Conservation (phyloP, 2,888 invertebrate genomes). For the Diaphora mendica region DNA sequence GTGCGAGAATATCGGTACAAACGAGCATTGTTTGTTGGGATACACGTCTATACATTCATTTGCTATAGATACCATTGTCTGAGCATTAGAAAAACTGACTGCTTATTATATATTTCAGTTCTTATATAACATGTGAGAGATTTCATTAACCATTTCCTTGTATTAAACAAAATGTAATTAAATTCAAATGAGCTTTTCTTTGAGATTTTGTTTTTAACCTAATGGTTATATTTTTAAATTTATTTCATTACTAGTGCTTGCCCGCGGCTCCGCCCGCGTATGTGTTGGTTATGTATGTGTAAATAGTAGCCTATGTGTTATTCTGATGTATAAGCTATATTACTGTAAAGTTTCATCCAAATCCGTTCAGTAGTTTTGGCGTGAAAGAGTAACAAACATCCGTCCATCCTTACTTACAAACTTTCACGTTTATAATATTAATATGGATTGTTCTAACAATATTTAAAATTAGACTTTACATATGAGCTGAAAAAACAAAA, state of each 20-base stretch:
- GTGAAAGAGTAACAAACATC: too few relatives aligned
- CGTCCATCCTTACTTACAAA: too few relatives aligned
- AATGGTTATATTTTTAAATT: background rate
- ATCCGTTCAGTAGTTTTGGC: too few relatives aligned
- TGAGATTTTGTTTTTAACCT: background rate
- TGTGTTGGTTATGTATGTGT: too few relatives aligned
- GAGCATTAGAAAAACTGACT: constrained; percentile 24
- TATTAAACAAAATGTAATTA: background rate
- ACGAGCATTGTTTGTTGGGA: constrained; percentile 53
- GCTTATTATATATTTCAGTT: constrained; percentile 22
- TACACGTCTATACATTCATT: constrained; percentile 22
- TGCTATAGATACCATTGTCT: constrained; percentile 37
- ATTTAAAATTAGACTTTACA: background rate
- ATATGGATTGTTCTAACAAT: background rate
- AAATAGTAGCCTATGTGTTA: too few relatives aligned
- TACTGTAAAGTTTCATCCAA: too few relatives aligned
- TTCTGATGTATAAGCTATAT: too few relatives aligned
- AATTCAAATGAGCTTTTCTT: background rate
- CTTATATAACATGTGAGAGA: background rate
- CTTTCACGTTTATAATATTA: too few relatives aligned
- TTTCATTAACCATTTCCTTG: background rate
- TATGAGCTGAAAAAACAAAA: background rate
- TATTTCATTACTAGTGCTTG: too few relatives aligned
- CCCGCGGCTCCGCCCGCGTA: too few relatives aligned
- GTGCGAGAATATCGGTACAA: constrained; percentile 61